Evolutionary conservation across 2,888 invertebrate genomes (phyloP).

Genomic region (Mesoligia furuncula): DNA sequence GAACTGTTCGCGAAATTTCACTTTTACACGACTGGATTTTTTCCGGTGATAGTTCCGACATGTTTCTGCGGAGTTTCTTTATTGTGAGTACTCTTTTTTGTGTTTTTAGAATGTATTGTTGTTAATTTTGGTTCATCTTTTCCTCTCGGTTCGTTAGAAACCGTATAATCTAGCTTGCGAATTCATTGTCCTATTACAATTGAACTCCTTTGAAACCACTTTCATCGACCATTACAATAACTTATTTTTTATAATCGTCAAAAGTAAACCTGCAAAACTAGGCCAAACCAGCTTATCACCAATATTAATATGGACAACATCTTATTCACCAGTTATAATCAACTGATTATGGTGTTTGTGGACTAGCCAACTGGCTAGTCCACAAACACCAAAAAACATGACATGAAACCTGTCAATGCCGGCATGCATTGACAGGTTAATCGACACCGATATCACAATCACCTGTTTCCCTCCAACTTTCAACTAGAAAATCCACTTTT

Average conservation of each 20-base stretch:
- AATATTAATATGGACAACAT: not conserved
- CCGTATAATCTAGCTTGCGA: not conserved
- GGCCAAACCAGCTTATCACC: not conserved
- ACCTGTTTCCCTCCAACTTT: conserved; percentile 31
- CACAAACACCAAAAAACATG: conserved; percentile 35
- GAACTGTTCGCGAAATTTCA: conserved; percentile 61
- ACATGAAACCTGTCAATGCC: no score
- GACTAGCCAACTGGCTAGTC: conserved; percentile 26
- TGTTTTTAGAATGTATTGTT: conserved; percentile 32
- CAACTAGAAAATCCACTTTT: conserved; percentile 37
- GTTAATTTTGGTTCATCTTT: conserved; percentile 1
- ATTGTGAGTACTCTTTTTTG: conserved; percentile 56
- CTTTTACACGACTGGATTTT: conserved; percentile 64
- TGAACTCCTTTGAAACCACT: not conserved
- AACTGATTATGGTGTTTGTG: no score
- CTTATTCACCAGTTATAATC: conserved; percentile 9
- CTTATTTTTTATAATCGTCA: not conserved
- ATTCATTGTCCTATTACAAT: not conserved
- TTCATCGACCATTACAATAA: not conserved
- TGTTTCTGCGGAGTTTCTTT: conserved; percentile 56
- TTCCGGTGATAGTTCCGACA: conserved; percentile 56
- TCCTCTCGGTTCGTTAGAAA: conserved; percentile 7
- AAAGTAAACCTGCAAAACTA: not conserved
- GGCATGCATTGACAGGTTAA: not conserved
- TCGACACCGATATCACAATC: conserved; percentile 23